These are phyloP conservation scores for Epiblema foenella DNA, from an alignment of 2,888 invertebrate genomes.

Conservation along the genomic window DNA sequence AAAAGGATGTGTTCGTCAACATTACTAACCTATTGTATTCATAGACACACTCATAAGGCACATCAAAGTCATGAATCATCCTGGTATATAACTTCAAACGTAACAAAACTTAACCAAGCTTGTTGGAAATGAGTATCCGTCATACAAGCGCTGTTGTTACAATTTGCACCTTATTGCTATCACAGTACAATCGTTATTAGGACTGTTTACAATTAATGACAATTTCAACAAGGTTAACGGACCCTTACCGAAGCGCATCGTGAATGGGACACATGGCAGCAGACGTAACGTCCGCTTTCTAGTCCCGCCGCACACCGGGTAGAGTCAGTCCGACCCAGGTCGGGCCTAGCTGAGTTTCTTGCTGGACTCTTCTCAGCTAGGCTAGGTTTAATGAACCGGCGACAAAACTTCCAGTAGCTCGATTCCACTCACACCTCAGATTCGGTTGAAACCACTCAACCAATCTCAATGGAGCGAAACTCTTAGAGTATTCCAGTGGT, in stretches of 20 bases:
- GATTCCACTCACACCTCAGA: no score
- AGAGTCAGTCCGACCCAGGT: no score
- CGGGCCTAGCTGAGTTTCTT: no score
- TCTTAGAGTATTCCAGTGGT: no score
- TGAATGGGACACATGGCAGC: conserved; percentile 23
- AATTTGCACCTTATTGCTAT: background rate
- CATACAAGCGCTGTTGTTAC: background rate
- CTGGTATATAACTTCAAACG: conserved; percentile 9
- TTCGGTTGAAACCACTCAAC: no score
- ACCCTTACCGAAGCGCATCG: conserved; percentile 26
- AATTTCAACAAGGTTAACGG: conserved; percentile 30
- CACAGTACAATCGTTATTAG: background rate
- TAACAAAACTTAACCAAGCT: background rate
- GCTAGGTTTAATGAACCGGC: no score
- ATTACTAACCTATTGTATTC: background rate
- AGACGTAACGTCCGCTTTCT: conserved; percentile 28
- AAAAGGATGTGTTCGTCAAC: no score
- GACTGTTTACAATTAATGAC: background rate
- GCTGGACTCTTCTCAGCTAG: no score
- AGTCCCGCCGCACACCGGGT: no score
- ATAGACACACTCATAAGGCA: background rate
- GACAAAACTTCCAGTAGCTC: no score
- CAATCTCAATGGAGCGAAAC: no score
- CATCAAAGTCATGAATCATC: conserved; percentile 8
- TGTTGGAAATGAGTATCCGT: background rate